These are phyloP conservation scores for Fistularia tabacaria DNA, from an alignment of 2,797 vertebrate species.

Conservation along the genomic window DNA sequence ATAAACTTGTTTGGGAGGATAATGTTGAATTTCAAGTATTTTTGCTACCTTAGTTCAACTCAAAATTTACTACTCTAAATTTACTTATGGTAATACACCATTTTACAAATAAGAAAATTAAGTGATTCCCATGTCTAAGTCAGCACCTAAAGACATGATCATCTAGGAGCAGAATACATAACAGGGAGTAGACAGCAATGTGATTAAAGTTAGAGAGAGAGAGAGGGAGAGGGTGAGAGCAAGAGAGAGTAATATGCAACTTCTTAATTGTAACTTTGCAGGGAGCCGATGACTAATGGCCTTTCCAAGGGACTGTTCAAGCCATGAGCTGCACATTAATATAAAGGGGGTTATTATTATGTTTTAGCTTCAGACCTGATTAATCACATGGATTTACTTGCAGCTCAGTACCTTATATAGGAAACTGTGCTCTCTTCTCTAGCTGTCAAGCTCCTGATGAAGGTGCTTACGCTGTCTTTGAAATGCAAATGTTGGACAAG, in stretches of 20 bases:
- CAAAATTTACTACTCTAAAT: no score
- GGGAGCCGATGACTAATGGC: constrained; percentile 74
- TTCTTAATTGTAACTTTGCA: constrained; percentile 76
- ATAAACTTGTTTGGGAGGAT: constrained; percentile 9
- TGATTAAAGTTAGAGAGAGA: constrained; percentile 59
- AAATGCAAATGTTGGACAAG: constrained; percentile 63
- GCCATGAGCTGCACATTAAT: constrained; percentile 74
- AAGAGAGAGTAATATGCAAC: constrained; percentile 65
- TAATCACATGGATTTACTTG: constrained; percentile 73
- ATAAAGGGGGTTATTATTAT: constrained; percentile 79
- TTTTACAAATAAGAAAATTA: constrained; percentile 67
- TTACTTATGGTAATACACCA: constrained; percentile 41
- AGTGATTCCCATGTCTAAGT: constrained; percentile 57
- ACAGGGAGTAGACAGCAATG: constrained; percentile 58
- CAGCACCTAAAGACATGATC: constrained; percentile 57
- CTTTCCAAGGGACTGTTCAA: constrained; percentile 69
- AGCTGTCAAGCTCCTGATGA: constrained; percentile 50
- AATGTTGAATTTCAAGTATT: constrained; percentile 8
- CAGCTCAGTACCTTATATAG: constrained; percentile 58
- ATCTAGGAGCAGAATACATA: constrained; percentile 61
- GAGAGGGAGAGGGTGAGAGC: constrained; percentile 29
- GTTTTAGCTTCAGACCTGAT: constrained; percentile 77
- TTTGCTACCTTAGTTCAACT: not conserved
- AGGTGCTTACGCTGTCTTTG: constrained; percentile 46
- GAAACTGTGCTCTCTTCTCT: constrained; percentile 46